A percentile compares a stretch with the other conserved stretches of the same genome.
Evolutionary conservation across 2,888 invertebrate genomes (phyloP).

Genomic region (Odontothrips loti): DNA sequence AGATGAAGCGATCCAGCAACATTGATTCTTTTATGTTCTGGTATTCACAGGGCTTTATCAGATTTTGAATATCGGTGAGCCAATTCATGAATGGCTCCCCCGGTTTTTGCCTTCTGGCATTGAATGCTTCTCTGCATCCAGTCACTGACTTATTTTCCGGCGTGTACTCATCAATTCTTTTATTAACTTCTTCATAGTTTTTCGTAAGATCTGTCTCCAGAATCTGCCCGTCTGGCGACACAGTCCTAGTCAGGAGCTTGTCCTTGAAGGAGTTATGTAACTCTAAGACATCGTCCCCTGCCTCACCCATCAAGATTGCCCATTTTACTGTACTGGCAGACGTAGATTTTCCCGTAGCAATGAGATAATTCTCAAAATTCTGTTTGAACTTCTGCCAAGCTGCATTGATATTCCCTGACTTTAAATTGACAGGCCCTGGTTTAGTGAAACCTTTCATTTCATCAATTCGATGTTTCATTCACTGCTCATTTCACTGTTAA

Average conservation of each 20-base stretch:
- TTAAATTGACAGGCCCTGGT: not conserved
- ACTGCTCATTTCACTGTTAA: too few species aligned
- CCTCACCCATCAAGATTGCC: not conserved
- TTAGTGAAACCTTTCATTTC: too few species aligned
- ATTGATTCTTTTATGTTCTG: not conserved
- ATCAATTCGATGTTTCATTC: too few species aligned
- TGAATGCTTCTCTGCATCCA: not conserved
- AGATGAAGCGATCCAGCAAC: not conserved
- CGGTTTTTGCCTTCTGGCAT: not conserved
- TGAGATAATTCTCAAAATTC: not conserved
- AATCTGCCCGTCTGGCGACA: too few species aligned
- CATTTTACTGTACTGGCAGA: not conserved
- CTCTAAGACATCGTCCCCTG: not conserved
- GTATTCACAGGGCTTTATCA: not conserved
- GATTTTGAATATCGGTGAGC: not conserved
- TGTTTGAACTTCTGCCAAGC: not conserved
- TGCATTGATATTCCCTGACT: not conserved
- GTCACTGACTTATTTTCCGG: not conserved
- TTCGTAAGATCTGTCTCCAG: too few species aligned
- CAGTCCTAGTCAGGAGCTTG: not conserved
- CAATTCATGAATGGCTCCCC: not conserved
- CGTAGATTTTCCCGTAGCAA: not conserved
- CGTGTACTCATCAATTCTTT: too few species aligned
- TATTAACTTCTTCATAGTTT: too few species aligned
- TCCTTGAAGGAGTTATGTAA: not conserved